Evolutionary conservation across 2,113 vertebrate genomes (phyloP), one percentile per base, ranked within the genome.

Genomic region (Grallaria varia): DNA sequence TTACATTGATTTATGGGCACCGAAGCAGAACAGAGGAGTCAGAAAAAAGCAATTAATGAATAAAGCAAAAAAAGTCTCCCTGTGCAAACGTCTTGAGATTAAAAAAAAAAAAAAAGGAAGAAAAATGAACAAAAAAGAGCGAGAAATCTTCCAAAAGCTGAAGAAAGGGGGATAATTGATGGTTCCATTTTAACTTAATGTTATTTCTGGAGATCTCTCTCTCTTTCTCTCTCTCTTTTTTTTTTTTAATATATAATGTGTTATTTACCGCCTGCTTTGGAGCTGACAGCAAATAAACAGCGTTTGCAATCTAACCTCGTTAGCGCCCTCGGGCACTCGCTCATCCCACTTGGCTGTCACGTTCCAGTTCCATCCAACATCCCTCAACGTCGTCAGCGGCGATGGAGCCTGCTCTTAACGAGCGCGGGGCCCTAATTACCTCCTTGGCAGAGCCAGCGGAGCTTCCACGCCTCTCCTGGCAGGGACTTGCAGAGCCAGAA

Each of bases 211-310:
- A 78, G 86, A 37, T 97, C 82, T 64, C 45, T 55, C 3, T 11
- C 21, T 44, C 11, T 52, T 7, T 20, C 18, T 5, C 3, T 19
- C n/a, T n/a, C n/a, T 17, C 16, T 19, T 52, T 97, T 19, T 0
- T 6, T 33, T 39, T 23, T 28, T 35, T 53, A 25, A 1, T 28
- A 94, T 94, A 90, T 97, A 97, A 97, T 96, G 94, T 97, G 97
- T 98, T 98, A 98, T 98, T 98, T 98, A 98, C 97, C 95, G 97
- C 97, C 91, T 63, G 97, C 95, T 97, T 96, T 87, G 92, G 90
- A 96, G 93, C 93, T 97, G 98, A 97, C 98, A 98, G 97, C 91
- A 97, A 98, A 98, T 98, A 98, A 98, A 98, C 98, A 98, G 97
- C 96, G 95, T 97, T 98, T 97, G 95, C 97, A 97, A 56, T 59